Base-by-base conservation (phyloP, 2,888 invertebrate genomes). In the Lysandra coridon region DNA sequence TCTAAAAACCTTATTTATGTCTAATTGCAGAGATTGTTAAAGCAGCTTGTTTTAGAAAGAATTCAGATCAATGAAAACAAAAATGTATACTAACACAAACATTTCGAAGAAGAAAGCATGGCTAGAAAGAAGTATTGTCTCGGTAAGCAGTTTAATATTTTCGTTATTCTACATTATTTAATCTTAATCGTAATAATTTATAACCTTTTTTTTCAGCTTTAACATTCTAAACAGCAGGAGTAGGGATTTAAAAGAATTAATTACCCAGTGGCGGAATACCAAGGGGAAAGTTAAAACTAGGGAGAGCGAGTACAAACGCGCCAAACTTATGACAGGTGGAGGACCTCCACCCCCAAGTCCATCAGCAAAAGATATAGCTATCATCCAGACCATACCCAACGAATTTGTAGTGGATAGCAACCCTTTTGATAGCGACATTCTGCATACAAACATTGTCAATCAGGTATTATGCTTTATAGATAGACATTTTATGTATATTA, bases 371-470 rank as follows among this genome's bases (percentile, higher is more conserved):
- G 3, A 37, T 37, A 37, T 37, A 37, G 37, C 2, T 37, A 37
- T 37, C 37, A 37, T 37, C 37, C 37, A 37, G 2, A 2, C 37
- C 37, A 37, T 37, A 37, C 37, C 37, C 37, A 60, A 60, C 60
- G n/a, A 60, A 60, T 60, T 60, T 60, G n/a, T 60, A 60, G 60
- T 60, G 60, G 60, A 60, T n/a, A n/a, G n/a, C 60, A 60, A 60
- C 17, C n/a, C n/a, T 4, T 60, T 60, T 60, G 60, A 60, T 60
- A 60, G 60, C 60, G 60, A 60, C 57, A n/a, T 4, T 60, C 60
- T 60, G 60, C 57, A 57, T 33, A 33, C 33, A 33, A 33, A 33
- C 33, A 33, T 33, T 33, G 33, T 33, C 33, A 1, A 33, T 57
- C 17, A 57, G 57, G 57, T 57, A 57, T 57, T 57, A 57, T 57